Evolutionary conservation across 2,888 invertebrate species (phyloP).

Genomic region (Mycalesis mineus): DNA sequence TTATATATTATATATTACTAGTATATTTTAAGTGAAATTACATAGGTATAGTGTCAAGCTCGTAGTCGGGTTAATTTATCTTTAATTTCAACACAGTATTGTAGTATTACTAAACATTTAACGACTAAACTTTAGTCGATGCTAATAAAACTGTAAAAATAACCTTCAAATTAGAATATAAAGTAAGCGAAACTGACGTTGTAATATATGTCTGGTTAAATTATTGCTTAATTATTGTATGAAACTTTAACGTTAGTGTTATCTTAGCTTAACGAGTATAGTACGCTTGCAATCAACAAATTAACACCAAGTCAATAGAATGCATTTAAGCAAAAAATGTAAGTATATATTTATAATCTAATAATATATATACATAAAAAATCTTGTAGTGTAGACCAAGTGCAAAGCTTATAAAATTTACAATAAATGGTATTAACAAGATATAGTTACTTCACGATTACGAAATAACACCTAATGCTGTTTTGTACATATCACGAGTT

Average conservation of each 20-base stretch:
- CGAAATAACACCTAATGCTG: conserved; percentile 22
- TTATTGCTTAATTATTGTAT: conserved; percentile 18
- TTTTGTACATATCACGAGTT: conserved; percentile 11
- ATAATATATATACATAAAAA: conserved; percentile 13
- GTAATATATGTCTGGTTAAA: not conserved
- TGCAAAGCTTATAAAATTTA: conserved; percentile 19
- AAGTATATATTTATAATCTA: conserved; percentile 24
- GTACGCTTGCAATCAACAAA: conserved; percentile 29
- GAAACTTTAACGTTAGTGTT: conserved; percentile 22
- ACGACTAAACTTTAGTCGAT: not conserved
- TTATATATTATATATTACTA: not conserved
- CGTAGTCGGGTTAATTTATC: conserved; percentile 3
- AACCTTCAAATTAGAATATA: not conserved
- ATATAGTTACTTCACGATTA: conserved; percentile 14
- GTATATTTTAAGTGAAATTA: not conserved
- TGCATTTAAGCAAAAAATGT: conserved; percentile 1
- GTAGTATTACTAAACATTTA: conserved; percentile 1
- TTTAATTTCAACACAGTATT: not conserved
- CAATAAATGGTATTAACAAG: conserved; percentile 25
- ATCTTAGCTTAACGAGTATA: conserved; percentile 27
- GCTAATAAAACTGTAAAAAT: not conserved
- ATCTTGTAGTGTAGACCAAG: conserved; percentile 9
- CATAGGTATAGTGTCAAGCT: not conserved
- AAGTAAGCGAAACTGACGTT: not conserved
- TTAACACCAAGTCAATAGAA: conserved; percentile 20